These are phyloP conservation scores for Heteromyza rotundicornis DNA, from an alignment of 2,888 invertebrate genomes.

Conservation along the genomic window DNA sequence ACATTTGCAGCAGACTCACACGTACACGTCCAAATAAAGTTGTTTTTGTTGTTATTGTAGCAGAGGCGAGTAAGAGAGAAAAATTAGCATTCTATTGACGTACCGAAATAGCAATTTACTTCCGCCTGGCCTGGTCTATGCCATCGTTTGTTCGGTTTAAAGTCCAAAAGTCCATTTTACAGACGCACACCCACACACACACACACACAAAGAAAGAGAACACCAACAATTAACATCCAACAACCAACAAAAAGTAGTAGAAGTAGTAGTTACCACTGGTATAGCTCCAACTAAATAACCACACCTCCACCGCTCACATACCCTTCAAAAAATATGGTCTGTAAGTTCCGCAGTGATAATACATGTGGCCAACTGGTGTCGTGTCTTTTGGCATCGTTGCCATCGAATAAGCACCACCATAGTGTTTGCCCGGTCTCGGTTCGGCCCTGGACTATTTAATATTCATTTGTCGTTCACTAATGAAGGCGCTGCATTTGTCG, in stretches of 20 bases:
- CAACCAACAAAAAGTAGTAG: too few species aligned
- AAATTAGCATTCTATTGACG: not conserved
- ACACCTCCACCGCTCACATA: too few species aligned
- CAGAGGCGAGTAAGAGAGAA: too few species aligned
- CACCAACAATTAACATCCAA: not conserved
- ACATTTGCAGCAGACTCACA: too few species aligned
- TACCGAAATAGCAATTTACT: not conserved
- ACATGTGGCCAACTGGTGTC: not conserved
- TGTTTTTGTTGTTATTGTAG: too few species aligned
- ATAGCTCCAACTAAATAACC: too few species aligned
- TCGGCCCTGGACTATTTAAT: conserved; percentile 35
- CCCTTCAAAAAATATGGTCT: too few species aligned
- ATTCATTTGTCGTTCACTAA: conserved; percentile 39
- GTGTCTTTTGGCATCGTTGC: not conserved
- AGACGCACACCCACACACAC: too few species aligned
- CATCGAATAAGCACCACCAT: not conserved
- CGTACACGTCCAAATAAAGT: too few species aligned
- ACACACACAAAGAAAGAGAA: too few species aligned
- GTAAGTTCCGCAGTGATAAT: not conserved
- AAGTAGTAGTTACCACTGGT: too few species aligned
- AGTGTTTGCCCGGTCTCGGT: not conserved
- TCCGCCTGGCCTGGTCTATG: not conserved
- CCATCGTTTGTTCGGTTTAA: not conserved
- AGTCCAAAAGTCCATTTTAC: not conserved
- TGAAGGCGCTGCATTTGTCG: conserved; percentile 37